phyloP scores from a whole-genome alignment of 2,113 vertebrate species.

The Lethenteron camtschaticum region DNA sequence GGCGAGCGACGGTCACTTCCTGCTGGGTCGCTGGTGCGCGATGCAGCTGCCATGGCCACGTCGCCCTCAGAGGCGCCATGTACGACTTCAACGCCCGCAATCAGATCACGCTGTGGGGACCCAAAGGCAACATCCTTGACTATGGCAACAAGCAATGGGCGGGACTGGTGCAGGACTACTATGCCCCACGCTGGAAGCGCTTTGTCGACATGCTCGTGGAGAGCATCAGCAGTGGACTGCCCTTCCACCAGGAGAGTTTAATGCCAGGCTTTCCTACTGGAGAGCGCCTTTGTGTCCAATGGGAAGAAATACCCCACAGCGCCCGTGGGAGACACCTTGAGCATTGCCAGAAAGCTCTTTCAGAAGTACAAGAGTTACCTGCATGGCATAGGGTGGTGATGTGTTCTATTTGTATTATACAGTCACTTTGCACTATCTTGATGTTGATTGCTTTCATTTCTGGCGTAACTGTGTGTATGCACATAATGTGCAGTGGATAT shows the following conservation, averaged over 20 bases:
- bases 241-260: constrained; percentile 60
- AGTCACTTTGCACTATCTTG: no score
- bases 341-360: constrained; percentile 45
- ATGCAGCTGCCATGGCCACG: constrained; percentile 27
- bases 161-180: constrained; percentile 65
- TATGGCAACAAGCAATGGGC: constrained; percentile 81
- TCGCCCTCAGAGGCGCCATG: constrained; percentile 34
- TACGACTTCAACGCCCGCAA: constrained; percentile 65
- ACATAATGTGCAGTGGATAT: no score
- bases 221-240: constrained; percentile 37
- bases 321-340: constrained; percentile 40
- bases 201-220: constrained; percentile 42
- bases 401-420: no score
- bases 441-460: no score
- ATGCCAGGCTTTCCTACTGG: constrained; percentile 45
- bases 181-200: constrained; percentile 52
- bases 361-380: constrained; percentile 31
- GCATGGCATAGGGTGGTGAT: no score
- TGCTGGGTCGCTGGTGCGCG: constrained; percentile 59
- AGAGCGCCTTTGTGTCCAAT: constrained; percentile 45
- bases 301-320: constrained; percentile 29
- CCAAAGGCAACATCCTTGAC: constrained; percentile 67
- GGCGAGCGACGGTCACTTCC: constrained; percentile 43
- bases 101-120: constrained; percentile 85
- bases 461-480: no score